Base-by-base conservation (phyloP, 2,797 vertebrate species). In the Poecile montanus region DNA sequence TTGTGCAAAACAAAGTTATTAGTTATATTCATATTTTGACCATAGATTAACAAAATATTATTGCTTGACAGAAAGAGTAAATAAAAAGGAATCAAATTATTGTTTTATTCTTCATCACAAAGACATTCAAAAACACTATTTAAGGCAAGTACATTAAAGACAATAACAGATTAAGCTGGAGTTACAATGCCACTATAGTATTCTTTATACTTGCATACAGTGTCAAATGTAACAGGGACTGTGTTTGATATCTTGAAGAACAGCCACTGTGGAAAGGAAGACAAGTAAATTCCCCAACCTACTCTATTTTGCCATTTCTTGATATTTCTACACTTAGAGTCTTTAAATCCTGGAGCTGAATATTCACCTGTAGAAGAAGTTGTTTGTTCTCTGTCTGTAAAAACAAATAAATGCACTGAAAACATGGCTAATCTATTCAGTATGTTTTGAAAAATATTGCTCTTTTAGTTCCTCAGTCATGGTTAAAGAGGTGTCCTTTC, bases 401-500 rank as follows among this genome's bases (percentile, higher is more conserved):
- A 97, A 97, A 85, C 1, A 16, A 89, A 87, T 19, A 18, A 94
- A 92, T 73, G 80, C 57, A 77, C 65, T 68, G 53, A 81, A 96
- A 91, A 92, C 93, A 87, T 72, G 75, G 90, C 62, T 96, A 95
- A 97, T 93, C 80, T 82, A 58, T 76, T 84, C 92, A 91, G 47
- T 82, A 72, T 97, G 83, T 76, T 97, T 94, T 74, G 51, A 94
- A 97, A 79, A 38, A 25, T 73, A 85, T 88, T 94, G 62, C 70
- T 47, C 7, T 71, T 96, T 96, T 95, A 75, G 56, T 90, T 91
- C 67, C 79, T 93, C 89, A 85, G 88, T 92, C 85, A 92, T 56
- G 86, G 83, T 58, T 57, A 95, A 93, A 97, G 85, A 90, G 44
- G 62, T 93, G 51, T 97, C 92, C 94, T 96, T 96, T 96, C 60